Evolutionary conservation across 2,888 invertebrate species (phyloP), one percentile per base, ranked within the genome.

Genomic region (Athripsodes cinereus): DNA sequence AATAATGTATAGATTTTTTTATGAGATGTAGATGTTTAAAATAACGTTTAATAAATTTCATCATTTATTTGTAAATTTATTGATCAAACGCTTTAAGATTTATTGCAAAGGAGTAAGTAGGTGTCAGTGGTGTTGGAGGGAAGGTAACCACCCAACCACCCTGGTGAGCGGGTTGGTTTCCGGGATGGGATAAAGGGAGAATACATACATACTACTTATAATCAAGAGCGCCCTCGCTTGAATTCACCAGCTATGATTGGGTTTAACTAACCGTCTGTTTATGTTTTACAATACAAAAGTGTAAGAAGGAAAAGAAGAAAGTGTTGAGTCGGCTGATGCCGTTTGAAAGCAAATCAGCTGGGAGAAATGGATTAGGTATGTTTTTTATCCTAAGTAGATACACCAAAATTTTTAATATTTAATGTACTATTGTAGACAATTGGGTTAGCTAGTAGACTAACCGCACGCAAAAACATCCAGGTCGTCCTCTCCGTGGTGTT

Each of bases 221-320:
- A 81, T 34, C 71, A 82, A 64, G 68, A 72, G 31, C 77, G 65
- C 64, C 66, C 52, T 65, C 64, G 62, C 74, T 82, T 44, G 79
- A 80, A 67, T 78, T 81, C 55, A 78, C 79, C n/a, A n/a, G n/a
- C 66, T 72, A 68, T 67, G 70, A 68, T 66, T 73, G 69, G 64
- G 64, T 69, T 52, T 67, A 64, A 64, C 64, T 64, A 64, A 64
- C 64, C 64, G 61, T 50, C 58, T 64, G 62, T 64, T 64, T 64
- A 55, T 61, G 53, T 61, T 61, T 61, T 59, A 57, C 61, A 57
- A 58, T 52, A 22, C 44, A 44, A 5, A 31, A 31, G 54, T 49
- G 34, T 55, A 55, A 55, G 47, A 48, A 31, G 11, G 8, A 31
- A 8, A 16, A 48, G 21, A 22, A 21, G 48, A 55, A 55, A 55